Conservation (phyloP, 2,797 vertebrate genomes). For the Alfaro cultratus region DNA sequence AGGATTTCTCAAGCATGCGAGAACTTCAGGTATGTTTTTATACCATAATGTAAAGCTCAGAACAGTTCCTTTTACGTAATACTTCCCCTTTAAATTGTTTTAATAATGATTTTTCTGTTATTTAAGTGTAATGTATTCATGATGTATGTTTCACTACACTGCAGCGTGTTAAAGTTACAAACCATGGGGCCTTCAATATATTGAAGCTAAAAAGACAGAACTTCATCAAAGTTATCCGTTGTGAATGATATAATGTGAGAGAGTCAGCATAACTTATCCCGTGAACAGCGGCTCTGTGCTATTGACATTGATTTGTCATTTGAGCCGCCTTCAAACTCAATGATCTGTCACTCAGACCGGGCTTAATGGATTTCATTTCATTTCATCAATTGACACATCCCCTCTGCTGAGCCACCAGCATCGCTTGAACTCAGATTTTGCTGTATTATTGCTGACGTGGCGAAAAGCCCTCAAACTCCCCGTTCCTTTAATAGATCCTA, state of each 20-base stretch:
- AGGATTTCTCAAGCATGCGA: no score
- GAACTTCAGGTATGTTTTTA: no score
- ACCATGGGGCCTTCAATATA: background rate
- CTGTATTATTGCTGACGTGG: background rate
- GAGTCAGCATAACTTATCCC: background rate
- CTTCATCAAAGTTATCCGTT: background rate
- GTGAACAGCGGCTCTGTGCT: background rate
- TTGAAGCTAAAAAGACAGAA: background rate
- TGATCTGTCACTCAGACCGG: conserved; percentile 8
- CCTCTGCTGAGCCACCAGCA: background rate
- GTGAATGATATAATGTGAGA: background rate
- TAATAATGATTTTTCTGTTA: no score
- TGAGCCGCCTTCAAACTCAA: background rate
- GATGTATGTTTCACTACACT: background rate
- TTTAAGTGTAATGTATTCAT: background rate
- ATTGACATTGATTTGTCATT: conserved; percentile 1
- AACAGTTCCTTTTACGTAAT: no score
- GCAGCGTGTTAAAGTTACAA: background rate
- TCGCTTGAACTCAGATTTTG: background rate
- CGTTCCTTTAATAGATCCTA: background rate
- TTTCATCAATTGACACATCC: background rate
- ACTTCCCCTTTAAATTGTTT: no score
- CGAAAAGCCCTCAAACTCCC: background rate
- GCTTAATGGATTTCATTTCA: conserved; percentile 6
- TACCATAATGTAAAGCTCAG: no score